Base-by-base conservation (phyloP, 2,113 vertebrate genomes). In the Clinocottus analis region DNA sequence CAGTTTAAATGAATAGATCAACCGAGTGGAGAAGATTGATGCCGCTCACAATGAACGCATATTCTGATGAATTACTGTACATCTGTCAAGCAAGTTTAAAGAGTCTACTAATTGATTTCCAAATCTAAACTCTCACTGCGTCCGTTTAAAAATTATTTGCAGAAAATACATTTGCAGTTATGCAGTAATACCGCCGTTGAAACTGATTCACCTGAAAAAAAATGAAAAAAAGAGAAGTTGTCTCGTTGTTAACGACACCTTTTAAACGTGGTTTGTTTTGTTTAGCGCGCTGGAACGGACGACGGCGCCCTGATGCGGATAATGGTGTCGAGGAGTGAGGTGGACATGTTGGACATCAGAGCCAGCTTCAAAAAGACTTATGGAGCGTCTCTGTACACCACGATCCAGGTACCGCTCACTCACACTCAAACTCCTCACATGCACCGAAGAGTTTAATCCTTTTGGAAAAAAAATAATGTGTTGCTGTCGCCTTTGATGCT, bases 321-420 rank as follows among this genome's bases (percentile, higher is more conserved):
- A 25, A 92, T 99, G 94, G 96, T 98, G 83, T 97, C 97, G 11
- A 96, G 98, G 89, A 98, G 97, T 29, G 98, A 99, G 90, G 77
- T 93, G 9, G 98, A 99, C 90, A 95, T 99, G 92, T 56, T 96
- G 91, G 97, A 99, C 90, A 96, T 99, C 75, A 94, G 95, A 87
- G 90, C 82, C 45, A 86, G 93, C 51, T 96, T 97, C 64, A 94
- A 96, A 64, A 96, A 94, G 92, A 95, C 93, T 86, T 98, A 96
- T 27, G 94, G 94, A 3, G 94, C 91, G 19, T 97, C 97, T 12
- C 93, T 99, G n/a, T 87, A 97, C 84, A 90, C 92, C 47, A 95
- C 93, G 80, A 97, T 99, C 89, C 95, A 99, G 97, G 97, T 97
- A 94, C 39, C 7, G 31, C 61, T 56, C 27, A 4, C 11, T n/a